Conservation (phyloP, 2,113 vertebrate species). For the Numenius arquata region DNA sequence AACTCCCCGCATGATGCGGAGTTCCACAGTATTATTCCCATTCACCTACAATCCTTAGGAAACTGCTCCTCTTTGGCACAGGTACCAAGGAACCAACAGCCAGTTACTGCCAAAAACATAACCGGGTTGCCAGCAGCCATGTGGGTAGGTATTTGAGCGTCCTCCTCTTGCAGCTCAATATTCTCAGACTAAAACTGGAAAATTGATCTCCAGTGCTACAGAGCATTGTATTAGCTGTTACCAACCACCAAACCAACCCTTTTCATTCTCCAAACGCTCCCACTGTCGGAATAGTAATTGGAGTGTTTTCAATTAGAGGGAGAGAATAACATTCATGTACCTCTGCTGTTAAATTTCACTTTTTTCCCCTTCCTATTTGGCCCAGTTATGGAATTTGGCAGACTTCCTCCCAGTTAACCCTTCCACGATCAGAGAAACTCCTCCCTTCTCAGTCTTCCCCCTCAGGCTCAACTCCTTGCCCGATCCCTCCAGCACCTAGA, state of each 20-base stretch:
- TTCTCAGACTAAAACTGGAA: background rate
- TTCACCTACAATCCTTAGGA: background rate
- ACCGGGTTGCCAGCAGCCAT: background rate
- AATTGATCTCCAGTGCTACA: background rate
- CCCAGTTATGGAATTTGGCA: background rate
- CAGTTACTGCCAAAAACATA: background rate
- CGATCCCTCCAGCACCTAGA: background rate
- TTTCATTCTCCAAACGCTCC: background rate
- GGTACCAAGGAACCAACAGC: background rate
- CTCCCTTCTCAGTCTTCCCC: background rate
- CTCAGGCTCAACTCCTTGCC: background rate
- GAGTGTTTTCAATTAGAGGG: background rate
- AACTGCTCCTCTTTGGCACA: background rate
- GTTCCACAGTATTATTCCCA: background rate
- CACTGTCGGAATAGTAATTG: background rate
- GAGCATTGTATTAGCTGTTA: background rate
- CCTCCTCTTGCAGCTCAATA: background rate
- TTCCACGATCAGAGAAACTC: background rate
- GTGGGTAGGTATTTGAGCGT: rapidly evolving
- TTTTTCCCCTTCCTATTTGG: background rate
- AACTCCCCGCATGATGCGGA: background rate
- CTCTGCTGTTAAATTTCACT: background rate
- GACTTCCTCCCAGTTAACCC: background rate
- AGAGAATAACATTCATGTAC: background rate
- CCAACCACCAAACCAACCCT: background rate